A percentile compares a stretch with the other conserved stretches of the same genome.
These are phyloP conservation scores for Rhinopomastus cyanomelas DNA, from an alignment of 2,113 vertebrate species.

Conservation along the genomic window DNA sequence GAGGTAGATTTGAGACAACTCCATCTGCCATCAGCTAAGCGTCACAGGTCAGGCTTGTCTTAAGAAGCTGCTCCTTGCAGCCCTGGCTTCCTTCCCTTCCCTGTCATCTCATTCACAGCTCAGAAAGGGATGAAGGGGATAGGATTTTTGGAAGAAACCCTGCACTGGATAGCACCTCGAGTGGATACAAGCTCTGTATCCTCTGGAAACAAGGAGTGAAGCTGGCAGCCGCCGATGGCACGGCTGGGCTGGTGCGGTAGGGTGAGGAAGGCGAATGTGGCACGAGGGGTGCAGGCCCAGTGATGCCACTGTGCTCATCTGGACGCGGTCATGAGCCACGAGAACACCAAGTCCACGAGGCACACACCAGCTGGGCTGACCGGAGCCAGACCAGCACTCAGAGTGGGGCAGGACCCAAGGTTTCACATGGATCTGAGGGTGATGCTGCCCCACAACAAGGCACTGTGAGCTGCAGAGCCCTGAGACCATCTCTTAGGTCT, in stretches of 20 bases:
- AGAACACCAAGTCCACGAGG: neutral
- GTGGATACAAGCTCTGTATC: slow-evolving; percentile 37
- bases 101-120: slow-evolving; percentile 45
- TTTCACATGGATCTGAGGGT: neutral
- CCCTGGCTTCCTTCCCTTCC: neutral
- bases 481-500: neutral
- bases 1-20: slow-evolving; percentile 71
- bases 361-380: neutral
- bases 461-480: neutral
- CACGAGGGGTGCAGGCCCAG: neutral
- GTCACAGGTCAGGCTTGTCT: slow-evolving; percentile 29
- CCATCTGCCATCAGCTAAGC: slow-evolving; percentile 11
- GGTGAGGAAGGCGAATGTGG: neutral
- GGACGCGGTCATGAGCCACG: neutral
- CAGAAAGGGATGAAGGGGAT: slow-evolving; percentile 15
- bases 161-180: slow-evolving; percentile 52
- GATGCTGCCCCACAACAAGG: neutral
- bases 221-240: neutral
- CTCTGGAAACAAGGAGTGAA: slow-evolving; percentile 46
- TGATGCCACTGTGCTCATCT: neutral
- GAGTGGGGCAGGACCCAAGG: neutral
- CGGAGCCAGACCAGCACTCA: neutral
- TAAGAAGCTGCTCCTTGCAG: neutral
- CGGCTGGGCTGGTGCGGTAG: neutral
- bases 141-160: slow-evolving; percentile 33